phyloP scores from a whole-genome alignment of 2,113 vertebrate genomes.

The Mastomys coucha region DNA sequence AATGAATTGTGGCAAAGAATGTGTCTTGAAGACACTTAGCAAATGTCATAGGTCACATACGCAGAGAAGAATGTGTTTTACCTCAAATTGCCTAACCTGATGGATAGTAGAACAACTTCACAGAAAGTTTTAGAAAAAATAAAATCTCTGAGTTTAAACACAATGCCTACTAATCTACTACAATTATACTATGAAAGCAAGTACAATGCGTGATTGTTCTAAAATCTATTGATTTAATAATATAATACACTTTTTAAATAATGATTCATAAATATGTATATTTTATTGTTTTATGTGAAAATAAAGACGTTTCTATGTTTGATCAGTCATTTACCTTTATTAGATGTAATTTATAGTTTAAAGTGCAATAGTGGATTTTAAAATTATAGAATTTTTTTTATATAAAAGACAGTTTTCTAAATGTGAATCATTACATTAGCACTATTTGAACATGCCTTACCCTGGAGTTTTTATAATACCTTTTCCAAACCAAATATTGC shows the following conservation, averaged over 20 bases:
- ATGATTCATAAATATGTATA: slow-evolving; percentile 33
- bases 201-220: not conserved
- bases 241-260: not conserved
- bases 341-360: slow-evolving; percentile 37
- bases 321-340: not conserved
- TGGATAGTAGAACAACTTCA: not conserved
- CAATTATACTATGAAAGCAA: slow-evolving; percentile 18
- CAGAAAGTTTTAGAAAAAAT: not conserved
- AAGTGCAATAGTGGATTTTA: not conserved
- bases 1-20: not conserved
- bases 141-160: slow-evolving; percentile 17
- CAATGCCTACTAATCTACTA: not conserved
- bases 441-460: not conserved
- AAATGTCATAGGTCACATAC: not conserved
- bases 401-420: not conserved
- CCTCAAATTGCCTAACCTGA: not conserved
- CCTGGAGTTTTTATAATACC: not conserved
- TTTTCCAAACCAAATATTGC: not conserved
- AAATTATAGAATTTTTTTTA: not conserved
- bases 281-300: not conserved
- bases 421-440: not conserved
- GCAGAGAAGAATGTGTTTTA: not conserved
- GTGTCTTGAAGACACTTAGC: not conserved
- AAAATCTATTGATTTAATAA: not conserved
- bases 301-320: not conserved